Conservation (phyloP, 2,797 vertebrate genomes). For the Acanthurus tractus region DNA sequence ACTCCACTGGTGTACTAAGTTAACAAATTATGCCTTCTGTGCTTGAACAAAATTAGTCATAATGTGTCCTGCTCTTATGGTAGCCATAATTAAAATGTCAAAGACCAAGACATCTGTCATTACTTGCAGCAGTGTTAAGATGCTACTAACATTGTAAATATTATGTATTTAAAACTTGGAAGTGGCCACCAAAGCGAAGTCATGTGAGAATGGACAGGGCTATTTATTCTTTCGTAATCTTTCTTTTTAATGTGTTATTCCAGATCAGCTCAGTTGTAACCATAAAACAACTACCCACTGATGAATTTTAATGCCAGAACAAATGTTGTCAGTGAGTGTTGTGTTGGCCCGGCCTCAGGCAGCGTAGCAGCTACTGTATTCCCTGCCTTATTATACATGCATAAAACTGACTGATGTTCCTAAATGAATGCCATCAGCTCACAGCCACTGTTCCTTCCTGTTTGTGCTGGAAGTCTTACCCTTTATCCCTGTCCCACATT, state of each 20-base stretch:
- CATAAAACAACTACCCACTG: constrained; percentile 59
- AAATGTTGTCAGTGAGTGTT: constrained; percentile 73
- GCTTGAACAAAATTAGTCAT: constrained; percentile 71
- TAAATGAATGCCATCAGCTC: constrained; percentile 59
- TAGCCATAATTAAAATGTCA: constrained; percentile 78
- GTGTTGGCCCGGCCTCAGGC: constrained; percentile 56
- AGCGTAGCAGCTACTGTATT: constrained; percentile 63
- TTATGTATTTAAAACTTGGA: constrained; percentile 50
- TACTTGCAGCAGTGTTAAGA: constrained; percentile 41
- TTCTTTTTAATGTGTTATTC: constrained; percentile 17
- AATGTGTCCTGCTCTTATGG: constrained; percentile 61
- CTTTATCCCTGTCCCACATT: constrained; percentile 41
- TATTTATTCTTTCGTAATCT: constrained; percentile 17
- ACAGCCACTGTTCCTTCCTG: constrained; percentile 39
- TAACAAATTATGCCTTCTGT: constrained; percentile 69
- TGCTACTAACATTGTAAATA: constrained; percentile 57
- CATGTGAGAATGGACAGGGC: constrained; percentile 3
- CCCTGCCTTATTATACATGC: constrained; percentile 73
- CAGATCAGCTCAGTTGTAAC: constrained; percentile 41
- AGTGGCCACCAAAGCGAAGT: constrained; percentile 24
- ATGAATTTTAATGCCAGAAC: constrained; percentile 67
- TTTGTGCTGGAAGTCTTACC: constrained; percentile 40
- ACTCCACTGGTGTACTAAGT: constrained; percentile 52
- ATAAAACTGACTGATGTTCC: constrained; percentile 66
- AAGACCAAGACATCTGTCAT: constrained; percentile 61